Conservation (phyloP, 2,888 invertebrate genomes). For the Cantharis rustica region DNA sequence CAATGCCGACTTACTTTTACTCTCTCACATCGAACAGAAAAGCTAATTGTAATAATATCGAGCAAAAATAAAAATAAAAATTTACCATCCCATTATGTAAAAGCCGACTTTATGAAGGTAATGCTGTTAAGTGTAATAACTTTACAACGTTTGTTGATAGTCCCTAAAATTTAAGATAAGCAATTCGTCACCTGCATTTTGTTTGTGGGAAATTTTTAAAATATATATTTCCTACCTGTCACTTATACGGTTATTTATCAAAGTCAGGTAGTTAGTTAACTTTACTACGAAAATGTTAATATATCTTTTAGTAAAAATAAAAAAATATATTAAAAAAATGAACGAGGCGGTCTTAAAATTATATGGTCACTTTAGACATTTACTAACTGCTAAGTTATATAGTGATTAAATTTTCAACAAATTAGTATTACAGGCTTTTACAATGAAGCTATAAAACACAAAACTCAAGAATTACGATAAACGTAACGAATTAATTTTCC, state of each 20-base stretch:
- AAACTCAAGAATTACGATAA: conserved; percentile 40
- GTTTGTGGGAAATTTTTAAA: not conserved
- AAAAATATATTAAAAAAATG: not conserved
- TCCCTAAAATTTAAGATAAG: not conserved
- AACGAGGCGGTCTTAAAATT: not conserved
- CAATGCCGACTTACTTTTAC: no score
- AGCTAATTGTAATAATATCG: not conserved
- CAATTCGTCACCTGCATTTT: not conserved
- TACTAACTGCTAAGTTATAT: not conserved
- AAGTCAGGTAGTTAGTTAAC: not conserved
- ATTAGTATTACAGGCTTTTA: conserved; percentile 35
- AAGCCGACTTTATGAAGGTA: not conserved
- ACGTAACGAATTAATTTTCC: conserved; percentile 43
- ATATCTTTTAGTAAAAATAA: not conserved
- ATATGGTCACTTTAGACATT: not conserved
- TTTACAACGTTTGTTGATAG: not conserved
- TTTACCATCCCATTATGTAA: not conserved
- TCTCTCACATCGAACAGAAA: not conserved
- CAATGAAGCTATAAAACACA: conserved; percentile 45
- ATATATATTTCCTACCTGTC: not conserved
- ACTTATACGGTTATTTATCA: not conserved
- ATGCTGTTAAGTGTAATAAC: not conserved
- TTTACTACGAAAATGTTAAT: not conserved
- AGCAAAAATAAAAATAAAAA: not conserved
- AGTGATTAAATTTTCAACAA: conserved; percentile 30